These are phyloP conservation scores for Dallia pectoralis DNA, from an alignment of 2,797 vertebrate genomes.

Conservation along the genomic window DNA sequence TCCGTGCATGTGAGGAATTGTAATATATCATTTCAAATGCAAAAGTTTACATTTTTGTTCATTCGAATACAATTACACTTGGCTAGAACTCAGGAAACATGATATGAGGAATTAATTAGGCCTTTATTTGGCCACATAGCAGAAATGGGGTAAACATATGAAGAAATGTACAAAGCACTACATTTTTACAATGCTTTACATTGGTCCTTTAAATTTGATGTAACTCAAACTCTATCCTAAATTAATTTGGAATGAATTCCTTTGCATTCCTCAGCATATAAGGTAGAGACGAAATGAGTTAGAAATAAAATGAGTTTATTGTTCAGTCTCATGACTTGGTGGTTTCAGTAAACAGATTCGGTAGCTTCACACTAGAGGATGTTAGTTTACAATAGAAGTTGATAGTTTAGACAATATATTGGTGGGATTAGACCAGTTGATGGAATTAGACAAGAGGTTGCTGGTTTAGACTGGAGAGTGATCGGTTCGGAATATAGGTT, in stretches of 20 bases:
- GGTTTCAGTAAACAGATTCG: neutral
- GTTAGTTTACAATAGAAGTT: no score
- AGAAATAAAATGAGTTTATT: constrained; percentile 46
- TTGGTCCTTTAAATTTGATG: constrained; percentile 50
- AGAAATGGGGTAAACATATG: constrained; percentile 43
- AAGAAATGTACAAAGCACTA: constrained; percentile 51
- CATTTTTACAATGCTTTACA: constrained; percentile 48
- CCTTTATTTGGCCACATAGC: constrained; percentile 50
- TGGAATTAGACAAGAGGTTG: neutral
- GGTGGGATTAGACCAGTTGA: neutral
- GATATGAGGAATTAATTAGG: constrained; percentile 46
- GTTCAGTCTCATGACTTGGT: constrained; percentile 41
- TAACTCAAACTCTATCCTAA: constrained; percentile 48
- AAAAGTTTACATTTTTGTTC: constrained; percentile 15
- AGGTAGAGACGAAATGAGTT: no score
- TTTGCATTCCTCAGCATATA: constrained; percentile 33
- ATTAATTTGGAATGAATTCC: constrained; percentile 64
- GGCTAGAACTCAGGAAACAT: constrained; percentile 38
- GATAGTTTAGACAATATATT: neutral
- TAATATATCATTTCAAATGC: constrained; percentile 21
- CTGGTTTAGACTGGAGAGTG: neutral
- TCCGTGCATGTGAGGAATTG: neutral
- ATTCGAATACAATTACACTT: constrained; percentile 57
- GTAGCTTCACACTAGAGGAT: neutral
- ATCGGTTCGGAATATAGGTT: neutral